Evolutionary conservation across 92 coral and sea anemone species (phyloP).

Genomic region (Palythoa heliodiscus): DNA sequence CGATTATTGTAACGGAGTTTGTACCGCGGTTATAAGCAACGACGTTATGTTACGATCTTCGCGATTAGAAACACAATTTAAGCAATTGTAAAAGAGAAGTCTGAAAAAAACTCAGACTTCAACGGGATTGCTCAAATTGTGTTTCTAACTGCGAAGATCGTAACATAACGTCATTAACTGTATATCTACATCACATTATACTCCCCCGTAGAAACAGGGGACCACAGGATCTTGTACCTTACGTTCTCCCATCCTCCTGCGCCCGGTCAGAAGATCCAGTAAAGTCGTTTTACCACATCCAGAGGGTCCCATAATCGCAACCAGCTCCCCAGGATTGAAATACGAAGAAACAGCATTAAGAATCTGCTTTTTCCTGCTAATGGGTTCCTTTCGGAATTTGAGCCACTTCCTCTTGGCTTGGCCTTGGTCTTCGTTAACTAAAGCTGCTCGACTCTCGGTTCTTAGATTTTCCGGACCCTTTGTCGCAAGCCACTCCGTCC

Average conservation of each 20-base stretch:
- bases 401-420: background rate
- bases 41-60: too few species aligned
- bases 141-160: too few species aligned
- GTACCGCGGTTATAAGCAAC: too few species aligned
- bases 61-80: too few species aligned
- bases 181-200: too few species aligned
- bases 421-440: slow-evolving; percentile 7
- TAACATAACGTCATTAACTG: too few species aligned
- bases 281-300: slow-evolving; percentile 69
- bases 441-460: slow-evolving; percentile 13
- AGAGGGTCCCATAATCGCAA: slow-evolving; percentile 72
- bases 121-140: too few species aligned
- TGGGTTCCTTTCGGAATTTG: background rate
- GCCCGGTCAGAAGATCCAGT: slow-evolving; percentile 61
- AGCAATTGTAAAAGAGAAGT: too few species aligned
- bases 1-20: too few species aligned
- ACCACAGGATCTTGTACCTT: slow-evolving; percentile 29
- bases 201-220: too few species aligned
- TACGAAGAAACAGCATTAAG: slow-evolving; percentile 62
- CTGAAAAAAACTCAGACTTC: too few species aligned
- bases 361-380: slow-evolving; percentile 46
- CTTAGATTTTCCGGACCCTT: background rate
- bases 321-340: slow-evolving; percentile 69
- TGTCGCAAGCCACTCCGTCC: background rate
- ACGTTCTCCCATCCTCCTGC: slow-evolving; percentile 54